Percentiles rank a stretch among this genome's conserved stretches.
phyloP scores from a whole-genome alignment of 2,797 vertebrate genomes.

The Anas capensis region DNA sequence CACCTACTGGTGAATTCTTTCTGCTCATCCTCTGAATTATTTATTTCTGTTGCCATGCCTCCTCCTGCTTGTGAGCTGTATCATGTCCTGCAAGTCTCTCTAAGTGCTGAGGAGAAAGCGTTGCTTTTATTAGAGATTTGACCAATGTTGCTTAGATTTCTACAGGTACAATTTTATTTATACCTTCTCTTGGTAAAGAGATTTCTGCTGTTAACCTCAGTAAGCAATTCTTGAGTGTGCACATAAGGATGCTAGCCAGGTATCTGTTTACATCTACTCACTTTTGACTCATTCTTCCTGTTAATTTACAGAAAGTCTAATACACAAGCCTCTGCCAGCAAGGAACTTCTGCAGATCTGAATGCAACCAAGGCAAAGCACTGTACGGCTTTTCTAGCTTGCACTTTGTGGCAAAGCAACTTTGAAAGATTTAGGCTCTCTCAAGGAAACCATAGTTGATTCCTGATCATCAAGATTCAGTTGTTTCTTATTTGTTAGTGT shows the following conservation, averaged over 20 bases:
- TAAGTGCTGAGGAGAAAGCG: accelerated
- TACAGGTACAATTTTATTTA: background rate
- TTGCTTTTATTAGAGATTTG: background rate
- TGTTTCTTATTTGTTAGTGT: background rate
- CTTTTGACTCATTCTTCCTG: constrained; percentile 41
- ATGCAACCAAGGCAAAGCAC: background rate
- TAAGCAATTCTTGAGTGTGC: background rate
- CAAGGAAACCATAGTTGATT: background rate
- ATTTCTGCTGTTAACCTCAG: background rate
- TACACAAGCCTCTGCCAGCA: background rate
- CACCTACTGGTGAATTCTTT: background rate
- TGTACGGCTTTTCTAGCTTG: background rate
- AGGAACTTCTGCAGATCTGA: background rate
- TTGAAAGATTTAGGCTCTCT: background rate
- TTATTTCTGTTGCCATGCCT: background rate
- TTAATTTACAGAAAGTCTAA: background rate
- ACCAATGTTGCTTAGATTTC: background rate
- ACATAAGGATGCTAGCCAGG: background rate
- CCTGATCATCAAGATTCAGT: background rate
- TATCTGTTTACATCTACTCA: background rate
- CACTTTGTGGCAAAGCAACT: background rate
- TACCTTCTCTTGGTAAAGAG: background rate
- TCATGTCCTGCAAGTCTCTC: background rate
- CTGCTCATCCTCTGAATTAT: background rate
- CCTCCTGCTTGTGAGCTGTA: background rate